These are phyloP conservation scores for Coleophora deauratella DNA, from an alignment of 2,888 invertebrate species.

Conservation along the genomic window DNA sequence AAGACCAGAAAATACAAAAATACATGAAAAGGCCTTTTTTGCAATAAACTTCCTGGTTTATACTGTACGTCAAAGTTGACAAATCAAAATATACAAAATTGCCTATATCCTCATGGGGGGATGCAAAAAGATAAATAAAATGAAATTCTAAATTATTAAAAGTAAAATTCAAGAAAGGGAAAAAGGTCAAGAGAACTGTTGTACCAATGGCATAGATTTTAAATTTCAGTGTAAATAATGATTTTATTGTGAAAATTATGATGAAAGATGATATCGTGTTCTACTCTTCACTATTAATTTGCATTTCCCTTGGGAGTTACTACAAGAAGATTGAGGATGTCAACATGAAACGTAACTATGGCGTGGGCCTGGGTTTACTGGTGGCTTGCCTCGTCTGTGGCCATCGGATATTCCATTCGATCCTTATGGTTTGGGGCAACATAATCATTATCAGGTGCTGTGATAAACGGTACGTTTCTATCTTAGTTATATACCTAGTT, in stretches of 20 bases:
- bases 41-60: no score
- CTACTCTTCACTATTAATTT: slow-evolving; percentile 43
- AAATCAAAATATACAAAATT: no score
- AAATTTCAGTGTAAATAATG: neutral
- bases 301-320: slow-evolving; percentile 73
- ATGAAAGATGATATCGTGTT: slow-evolving; percentile 34
- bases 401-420: slow-evolving; percentile 69
- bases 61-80: no score
- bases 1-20: no score
- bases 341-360: slow-evolving; percentile 69
- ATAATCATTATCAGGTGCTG: slow-evolving; percentile 74
- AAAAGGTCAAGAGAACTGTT: neutral
- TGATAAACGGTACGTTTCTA: slow-evolving; percentile 63
- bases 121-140: no score
- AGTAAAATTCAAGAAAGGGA: neutral
- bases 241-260: slow-evolving; percentile 1
- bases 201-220: neutral
- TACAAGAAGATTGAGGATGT: slow-evolving; percentile 72
- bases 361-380: slow-evolving; percentile 75
- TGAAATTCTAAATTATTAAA: neutral
- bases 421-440: slow-evolving; percentile 76
- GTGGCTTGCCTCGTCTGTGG: slow-evolving; percentile 76
- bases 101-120: no score
- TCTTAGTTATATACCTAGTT: no score
- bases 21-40: no score